Conservation (phyloP, 2,797 vertebrate species). For the Chiroxiphia lanceolata region DNA sequence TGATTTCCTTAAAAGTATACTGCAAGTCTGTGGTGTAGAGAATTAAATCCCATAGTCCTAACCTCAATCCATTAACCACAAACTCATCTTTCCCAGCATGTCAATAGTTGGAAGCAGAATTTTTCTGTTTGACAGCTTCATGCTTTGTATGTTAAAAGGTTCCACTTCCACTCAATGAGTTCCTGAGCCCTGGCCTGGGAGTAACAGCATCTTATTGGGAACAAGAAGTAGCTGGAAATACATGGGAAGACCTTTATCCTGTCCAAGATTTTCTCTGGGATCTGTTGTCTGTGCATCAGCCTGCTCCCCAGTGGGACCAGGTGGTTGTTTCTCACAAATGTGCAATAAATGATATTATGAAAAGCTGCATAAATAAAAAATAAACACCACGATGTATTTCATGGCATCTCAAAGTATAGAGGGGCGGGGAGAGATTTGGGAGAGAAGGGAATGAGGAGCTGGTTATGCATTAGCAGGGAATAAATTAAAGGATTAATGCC, state of each 20-base stretch:
- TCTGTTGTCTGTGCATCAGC: neutral
- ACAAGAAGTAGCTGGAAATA: neutral
- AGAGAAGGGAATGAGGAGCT: neutral
- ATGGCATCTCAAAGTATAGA: neutral
- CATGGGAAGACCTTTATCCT: neutral
- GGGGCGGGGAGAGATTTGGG: neutral
- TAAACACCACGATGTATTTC: neutral
- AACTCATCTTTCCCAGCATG: neutral
- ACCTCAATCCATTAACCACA: neutral
- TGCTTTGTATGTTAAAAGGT: neutral
- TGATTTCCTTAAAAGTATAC: neutral
- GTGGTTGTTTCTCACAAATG: neutral
- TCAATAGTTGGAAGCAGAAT: neutral
- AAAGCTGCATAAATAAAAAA: neutral
- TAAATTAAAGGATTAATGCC: neutral
- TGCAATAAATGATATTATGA: neutral
- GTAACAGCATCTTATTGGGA: neutral
- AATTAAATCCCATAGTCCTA: neutral
- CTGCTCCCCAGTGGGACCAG: neutral
- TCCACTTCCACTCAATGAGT: neutral
- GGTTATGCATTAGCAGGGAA: neutral
- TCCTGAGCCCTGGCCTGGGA: neutral
- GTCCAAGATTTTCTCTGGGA: neutral
- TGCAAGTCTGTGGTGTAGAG: neutral
- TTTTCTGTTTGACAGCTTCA: neutral